Evolutionary conservation across 1,140 invertebrate genomes (phyloP), one percentile per base, ranked within the genome.

Genomic region (Amphibalanus amphitrite): DNA sequence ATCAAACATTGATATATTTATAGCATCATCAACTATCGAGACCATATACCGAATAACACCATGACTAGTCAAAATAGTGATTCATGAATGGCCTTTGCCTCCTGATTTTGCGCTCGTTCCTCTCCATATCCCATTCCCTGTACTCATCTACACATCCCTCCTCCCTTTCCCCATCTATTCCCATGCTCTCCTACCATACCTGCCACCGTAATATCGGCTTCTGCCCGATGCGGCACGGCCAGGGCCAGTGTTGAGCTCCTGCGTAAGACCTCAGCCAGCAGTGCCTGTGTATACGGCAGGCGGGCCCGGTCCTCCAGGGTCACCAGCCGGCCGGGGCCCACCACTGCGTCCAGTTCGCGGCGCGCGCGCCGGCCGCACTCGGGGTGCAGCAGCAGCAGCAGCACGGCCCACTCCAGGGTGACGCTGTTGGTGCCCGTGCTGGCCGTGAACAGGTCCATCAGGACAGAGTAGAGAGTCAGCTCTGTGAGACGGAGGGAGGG

Each of bases 321-420:
- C 0, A 93, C 92, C 74, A 91, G 81, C 29, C 91, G 83, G 29
- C 85, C 83, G 23, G 87, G 83, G 6, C 92, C 93, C 28, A 97
- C 86, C 0, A 95, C 88, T 8, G 76, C 75, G 75, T 95, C 91
- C n/a, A 97, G 81, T 79, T 98, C 94, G 69, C 92, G 87, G 80
- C 93, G 91, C 0, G 97, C 88, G 15, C 85, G 85, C 29, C 82
- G 83, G 78, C 93, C 91, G 0, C 90, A 84, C 69, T 92, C 87
- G 0, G 92, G 92, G 78, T 97, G 85, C 75, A 91, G 87, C 8
- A 95, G 79, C 86, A 96, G 38, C 29, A 74, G 69, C 40, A 74
- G 70, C 29, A 74, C 20, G 13, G 68, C 71, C 65, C 73, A 74
- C 67, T 71, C 70, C 30, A 74, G 47, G 10, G 69, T 25, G 1